phyloP scores from a whole-genome alignment of 2,888 invertebrate genomes.

The Phania funesta region DNA sequence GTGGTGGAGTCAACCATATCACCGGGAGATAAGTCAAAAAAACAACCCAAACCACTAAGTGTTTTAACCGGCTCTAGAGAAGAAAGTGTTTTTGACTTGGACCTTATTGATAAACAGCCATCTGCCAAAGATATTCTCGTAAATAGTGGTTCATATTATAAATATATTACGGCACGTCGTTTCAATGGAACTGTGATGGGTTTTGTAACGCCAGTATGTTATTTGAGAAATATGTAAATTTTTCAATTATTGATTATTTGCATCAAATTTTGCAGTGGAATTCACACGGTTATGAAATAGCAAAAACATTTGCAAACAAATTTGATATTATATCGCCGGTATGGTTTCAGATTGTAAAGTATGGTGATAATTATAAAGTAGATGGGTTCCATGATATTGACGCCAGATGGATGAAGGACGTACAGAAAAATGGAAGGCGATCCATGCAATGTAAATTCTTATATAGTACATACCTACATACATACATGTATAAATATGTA shows the following conservation, averaged over 20 bases:
- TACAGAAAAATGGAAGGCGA: constrained; percentile 81
- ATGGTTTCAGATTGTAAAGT: constrained; percentile 92
- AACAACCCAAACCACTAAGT: constrained; percentile 72
- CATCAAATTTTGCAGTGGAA: constrained; percentile 88
- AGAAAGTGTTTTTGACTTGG: constrained; percentile 85
- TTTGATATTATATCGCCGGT: constrained; percentile 96
- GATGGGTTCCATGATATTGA: constrained; percentile 92
- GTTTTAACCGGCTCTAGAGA: constrained; percentile 82
- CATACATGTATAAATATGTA: too few species aligned
- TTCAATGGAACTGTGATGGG: constrained; percentile 90
- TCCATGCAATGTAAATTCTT: constrained; percentile 52
- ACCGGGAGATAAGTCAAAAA: constrained; percentile 71
- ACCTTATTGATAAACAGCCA: constrained; percentile 85
- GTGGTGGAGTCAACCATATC: constrained; percentile 72
- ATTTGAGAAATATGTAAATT: not conserved
- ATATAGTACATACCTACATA: not conserved
- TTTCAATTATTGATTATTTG: constrained; percentile 6
- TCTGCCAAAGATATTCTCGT: constrained; percentile 87
- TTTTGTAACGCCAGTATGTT: constrained; percentile 92
- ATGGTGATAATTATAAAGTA: constrained; percentile 84
- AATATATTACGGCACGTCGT: constrained; percentile 84
- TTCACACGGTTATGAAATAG: constrained; percentile 94
- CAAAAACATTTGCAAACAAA: constrained; percentile 93
- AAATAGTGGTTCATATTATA: constrained; percentile 88
- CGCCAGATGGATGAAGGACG: constrained; percentile 89